These are phyloP conservation scores for Platyscapa corneri DNA, from an alignment of 1,140 invertebrate species.

Conservation along the genomic window DNA sequence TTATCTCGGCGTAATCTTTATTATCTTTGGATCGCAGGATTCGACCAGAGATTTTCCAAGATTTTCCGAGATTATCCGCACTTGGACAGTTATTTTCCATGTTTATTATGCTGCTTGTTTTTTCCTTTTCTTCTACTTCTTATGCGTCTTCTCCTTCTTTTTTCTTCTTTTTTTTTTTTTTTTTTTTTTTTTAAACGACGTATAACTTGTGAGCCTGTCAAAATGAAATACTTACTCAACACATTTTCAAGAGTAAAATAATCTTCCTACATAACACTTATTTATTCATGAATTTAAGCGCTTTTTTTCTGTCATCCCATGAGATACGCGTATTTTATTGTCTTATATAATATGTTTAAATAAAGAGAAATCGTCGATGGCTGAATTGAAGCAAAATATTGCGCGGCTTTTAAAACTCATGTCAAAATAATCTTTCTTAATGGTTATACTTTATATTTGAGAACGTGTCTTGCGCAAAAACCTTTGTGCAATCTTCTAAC, in stretches of 20 bases:
- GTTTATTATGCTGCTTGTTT: neutral
- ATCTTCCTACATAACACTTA: neutral
- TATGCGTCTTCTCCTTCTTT: too few species aligned
- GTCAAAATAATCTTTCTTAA: neutral
- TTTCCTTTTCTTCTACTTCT: too few species aligned
- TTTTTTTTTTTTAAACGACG: neutral
- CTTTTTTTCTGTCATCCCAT: neutral
- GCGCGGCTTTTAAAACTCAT: neutral
- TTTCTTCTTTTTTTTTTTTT: too few species aligned
- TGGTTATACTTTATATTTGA: neutral
- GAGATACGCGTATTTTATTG: neutral
- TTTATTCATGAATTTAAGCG: conserved; percentile 6
- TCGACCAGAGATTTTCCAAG: neutral
- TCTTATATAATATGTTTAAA: conserved; percentile 12
- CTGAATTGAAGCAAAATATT: neutral
- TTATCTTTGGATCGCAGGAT: neutral
- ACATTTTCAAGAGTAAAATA: neutral
- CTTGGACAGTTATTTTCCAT: neutral
- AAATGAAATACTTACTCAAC: neutral
- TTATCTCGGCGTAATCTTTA: neutral
- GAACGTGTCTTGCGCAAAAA: neutral
- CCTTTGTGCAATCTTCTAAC: neutral
- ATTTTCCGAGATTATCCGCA: conserved; percentile 13
- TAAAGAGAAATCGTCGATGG: neutral
- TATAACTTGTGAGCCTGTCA: neutral